Base-by-base conservation (phyloP, 2,888 invertebrate genomes). In the Conistra vaccinii region DNA sequence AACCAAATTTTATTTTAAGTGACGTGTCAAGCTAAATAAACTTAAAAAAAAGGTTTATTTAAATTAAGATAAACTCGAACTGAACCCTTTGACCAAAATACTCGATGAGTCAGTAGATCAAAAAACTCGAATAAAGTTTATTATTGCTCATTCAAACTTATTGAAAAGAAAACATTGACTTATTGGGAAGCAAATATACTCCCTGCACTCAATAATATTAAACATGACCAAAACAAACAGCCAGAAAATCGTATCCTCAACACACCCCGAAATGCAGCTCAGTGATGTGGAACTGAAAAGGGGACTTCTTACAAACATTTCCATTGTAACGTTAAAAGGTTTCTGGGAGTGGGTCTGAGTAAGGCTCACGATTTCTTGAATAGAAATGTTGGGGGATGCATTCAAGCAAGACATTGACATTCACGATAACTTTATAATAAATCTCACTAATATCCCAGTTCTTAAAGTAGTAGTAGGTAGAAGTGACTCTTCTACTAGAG, bases 211-310 rank as follows among this genome's bases (percentile, higher is more conserved):
- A 80, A 29, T 67, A 68, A 58, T 66, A 76, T 76, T 73, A 70
- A 75, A 83, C 69, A 61, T 83, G 77, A 69, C 20, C 42, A 66
- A 72, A 63, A 6, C 68, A 79, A 85, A 72, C 61, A 72, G 42
- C 29, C 69, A 78, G 57, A 73, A 73, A 73, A 84, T 61, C 39
- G 39, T 57, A 65, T 63, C 23, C 62, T 60, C 65, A 69, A 14
- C 67, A 23, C 83, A 73, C 85, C 76, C 76, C 42, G 48, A 73
- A 85, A 75, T 69, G 35, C 53, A 67, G 62, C 12, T 71, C 87
- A 80, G 58, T 85, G 70, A 45, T 74, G 75, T 62, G 80, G 63
- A 66, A 76, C 78, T 26, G 7, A 55, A 70, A 29, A 78, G 81
- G 68, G 82, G 60, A 70, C 58, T 70, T 67, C 82, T 29, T 78